These are phyloP conservation scores for Crotophaga sulcirostris DNA, from an alignment of 2,113 vertebrate species.

Conservation along the genomic window DNA sequence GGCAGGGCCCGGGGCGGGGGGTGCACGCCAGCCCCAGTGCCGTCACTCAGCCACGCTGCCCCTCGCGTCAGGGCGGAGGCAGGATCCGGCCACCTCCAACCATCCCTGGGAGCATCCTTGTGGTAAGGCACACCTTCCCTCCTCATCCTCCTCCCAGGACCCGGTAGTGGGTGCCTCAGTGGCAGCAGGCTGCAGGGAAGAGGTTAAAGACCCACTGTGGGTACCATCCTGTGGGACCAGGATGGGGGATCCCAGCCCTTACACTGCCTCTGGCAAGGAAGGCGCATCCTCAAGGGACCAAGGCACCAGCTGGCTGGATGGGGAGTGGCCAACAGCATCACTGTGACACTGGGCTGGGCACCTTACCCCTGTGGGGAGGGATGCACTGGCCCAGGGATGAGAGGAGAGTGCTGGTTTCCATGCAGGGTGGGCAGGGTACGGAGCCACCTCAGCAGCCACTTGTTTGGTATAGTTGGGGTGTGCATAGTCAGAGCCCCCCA, in stretches of 20 bases:
- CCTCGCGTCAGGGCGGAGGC: rapidly evolving
- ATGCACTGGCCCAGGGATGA: not conserved
- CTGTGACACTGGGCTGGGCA: rapidly evolving
- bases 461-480: not conserved
- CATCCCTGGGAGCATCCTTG: not conserved
- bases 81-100: rapidly evolving
- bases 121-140: not conserved
- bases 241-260: not conserved
- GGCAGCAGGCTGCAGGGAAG: not conserved
- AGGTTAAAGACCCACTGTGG: not conserved
- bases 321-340: not conserved
- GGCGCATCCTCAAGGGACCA: not conserved
- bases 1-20: not conserved
- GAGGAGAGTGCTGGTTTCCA: not conserved
- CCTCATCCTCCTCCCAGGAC: not conserved
- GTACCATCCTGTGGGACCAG: not conserved
- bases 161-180: not conserved
- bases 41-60: not conserved
- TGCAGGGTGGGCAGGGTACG: not conserved
- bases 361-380: not conserved
- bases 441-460: not conserved
- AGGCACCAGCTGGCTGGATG: rapidly evolving
- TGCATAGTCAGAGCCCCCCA: not conserved
- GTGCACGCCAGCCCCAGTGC: not conserved
- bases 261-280: not conserved